Evolutionary conservation across 2,888 invertebrate species (phyloP).

Genomic region (Himalopsyche kuldschensis): DNA sequence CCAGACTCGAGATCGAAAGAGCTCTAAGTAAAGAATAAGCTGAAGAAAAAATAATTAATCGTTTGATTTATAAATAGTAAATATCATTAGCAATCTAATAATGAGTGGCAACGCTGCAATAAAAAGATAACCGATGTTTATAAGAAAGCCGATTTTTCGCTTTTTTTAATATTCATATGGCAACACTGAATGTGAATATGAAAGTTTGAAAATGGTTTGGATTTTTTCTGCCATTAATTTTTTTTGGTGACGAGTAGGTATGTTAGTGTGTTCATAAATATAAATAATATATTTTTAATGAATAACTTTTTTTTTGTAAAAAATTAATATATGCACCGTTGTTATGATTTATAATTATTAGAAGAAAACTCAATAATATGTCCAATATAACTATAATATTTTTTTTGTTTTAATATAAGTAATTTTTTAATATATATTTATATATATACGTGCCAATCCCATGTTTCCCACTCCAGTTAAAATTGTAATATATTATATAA

Average conservation of each 20-base stretch:
- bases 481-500: neutral
- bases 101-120: neutral
- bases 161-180: neutral
- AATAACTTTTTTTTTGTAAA: neutral
- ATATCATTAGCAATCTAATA: neutral
- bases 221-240: neutral
- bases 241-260: neutral
- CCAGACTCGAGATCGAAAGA: neutral
- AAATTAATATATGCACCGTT: neutral
- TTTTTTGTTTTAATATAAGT: neutral
- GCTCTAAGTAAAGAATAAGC: neutral
- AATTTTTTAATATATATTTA: neutral
- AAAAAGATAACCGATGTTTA: neutral
- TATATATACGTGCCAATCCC: neutral
- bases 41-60: neutral
- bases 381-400: neutral
- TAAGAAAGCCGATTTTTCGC: neutral
- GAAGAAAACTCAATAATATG: neutral
- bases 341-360: neutral
- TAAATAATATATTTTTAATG: neutral
- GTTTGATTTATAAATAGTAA: neutral
- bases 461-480: neutral
- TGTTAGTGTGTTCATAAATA: neutral
- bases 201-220: neutral
- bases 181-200: neutral